Conservation (phyloP, 92 coral and sea anemone genomes). For the Zoanthus sansibaricus region DNA sequence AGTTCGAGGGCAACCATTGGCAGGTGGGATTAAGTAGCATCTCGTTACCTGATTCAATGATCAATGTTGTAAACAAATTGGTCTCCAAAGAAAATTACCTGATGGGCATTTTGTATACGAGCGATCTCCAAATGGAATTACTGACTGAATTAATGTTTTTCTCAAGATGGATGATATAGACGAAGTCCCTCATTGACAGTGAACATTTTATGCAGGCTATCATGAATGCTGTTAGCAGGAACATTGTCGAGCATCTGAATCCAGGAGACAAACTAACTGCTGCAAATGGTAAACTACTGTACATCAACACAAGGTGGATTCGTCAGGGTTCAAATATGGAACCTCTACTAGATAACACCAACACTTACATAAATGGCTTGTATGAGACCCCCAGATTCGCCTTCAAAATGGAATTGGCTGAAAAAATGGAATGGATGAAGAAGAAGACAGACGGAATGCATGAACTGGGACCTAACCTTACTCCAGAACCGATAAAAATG, state of each 20-base stretch:
- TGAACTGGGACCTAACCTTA: constrained; percentile 20
- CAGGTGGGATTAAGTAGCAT: constrained; percentile 29
- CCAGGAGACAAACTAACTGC: neutral
- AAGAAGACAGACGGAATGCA: neutral
- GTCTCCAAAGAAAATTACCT: constrained; percentile 4
- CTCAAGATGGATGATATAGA: constrained; percentile 31
- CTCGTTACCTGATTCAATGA: constrained; percentile 11
- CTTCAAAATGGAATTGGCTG: neutral
- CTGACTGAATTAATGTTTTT: neutral
- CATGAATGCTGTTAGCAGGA: neutral
- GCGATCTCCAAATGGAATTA: neutral
- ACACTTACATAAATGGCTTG: neutral
- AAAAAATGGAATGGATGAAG: constrained; percentile 25
- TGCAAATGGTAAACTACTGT: neutral
- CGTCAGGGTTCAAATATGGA: neutral
- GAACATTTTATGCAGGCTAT: constrained; percentile 13
- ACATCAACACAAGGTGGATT: neutral
- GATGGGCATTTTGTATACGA: neutral
- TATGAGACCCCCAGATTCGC: neutral
- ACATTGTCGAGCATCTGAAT: neutral
- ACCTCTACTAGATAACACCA: neutral
- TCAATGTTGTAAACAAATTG: neutral
- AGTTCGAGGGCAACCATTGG: neutral
- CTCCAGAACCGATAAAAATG: neutral
- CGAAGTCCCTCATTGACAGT: neutral